A percentile compares a stretch with the other conserved stretches of the same genome.
Evolutionary conservation across 2,113 vertebrate species (phyloP).

Genomic region (Antennarius striatus): DNA sequence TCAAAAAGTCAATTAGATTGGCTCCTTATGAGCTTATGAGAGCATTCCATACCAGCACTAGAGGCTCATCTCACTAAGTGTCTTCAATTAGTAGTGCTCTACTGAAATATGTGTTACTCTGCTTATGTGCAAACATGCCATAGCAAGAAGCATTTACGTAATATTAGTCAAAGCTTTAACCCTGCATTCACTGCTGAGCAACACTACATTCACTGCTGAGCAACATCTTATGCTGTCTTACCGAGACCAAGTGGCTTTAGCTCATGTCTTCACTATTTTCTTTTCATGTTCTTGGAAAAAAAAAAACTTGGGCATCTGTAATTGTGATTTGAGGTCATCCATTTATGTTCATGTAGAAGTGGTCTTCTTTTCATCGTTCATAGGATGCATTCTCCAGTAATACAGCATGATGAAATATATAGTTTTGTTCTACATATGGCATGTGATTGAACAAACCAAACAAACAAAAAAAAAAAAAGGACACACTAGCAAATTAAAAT

Average conservation of each 20-base stretch:
- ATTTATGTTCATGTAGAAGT: slow-evolving; percentile 18
- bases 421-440: slow-evolving; percentile 41
- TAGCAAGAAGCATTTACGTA: slow-evolving; percentile 34
- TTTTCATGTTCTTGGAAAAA: slow-evolving; percentile 44
- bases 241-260: slow-evolving; percentile 46
- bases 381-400: slow-evolving; percentile 30
- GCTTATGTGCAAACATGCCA: slow-evolving; percentile 52
- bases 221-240: slow-evolving; percentile 64
- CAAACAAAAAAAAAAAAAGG: neutral
- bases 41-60: neutral
- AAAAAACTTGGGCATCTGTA: slow-evolving; percentile 41
- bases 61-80: neutral
- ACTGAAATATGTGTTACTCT: slow-evolving; percentile 9
- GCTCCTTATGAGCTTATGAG: neutral
- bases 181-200: slow-evolving; percentile 38
- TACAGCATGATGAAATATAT: slow-evolving; percentile 35
- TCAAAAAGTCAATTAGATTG: slow-evolving; percentile 13
- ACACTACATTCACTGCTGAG: slow-evolving; percentile 58
- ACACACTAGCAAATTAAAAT: neutral
- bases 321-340: slow-evolving; percentile 22
- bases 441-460: slow-evolving; percentile 51
- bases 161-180: slow-evolving; percentile 26
- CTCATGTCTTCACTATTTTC: slow-evolving; percentile 43
- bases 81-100: slow-evolving; percentile 40
- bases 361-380: slow-evolving; percentile 19